Conservation (phyloP, 2,113 vertebrate genomes). For the Archilochus colubris region DNA sequence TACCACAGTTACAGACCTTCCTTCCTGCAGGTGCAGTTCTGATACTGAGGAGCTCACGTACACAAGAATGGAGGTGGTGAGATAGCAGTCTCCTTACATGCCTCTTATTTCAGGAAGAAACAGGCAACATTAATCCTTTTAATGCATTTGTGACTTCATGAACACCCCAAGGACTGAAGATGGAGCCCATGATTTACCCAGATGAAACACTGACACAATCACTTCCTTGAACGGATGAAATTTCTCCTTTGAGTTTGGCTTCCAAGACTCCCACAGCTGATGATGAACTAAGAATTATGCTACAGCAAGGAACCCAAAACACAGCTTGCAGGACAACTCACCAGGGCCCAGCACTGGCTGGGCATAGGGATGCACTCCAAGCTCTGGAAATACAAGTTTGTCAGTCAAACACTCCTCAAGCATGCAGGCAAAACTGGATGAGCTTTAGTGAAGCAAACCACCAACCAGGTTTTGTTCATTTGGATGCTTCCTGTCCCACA, state of each 20-base stretch:
- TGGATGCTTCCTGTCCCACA: background rate
- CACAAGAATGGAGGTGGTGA: background rate
- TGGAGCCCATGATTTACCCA: background rate
- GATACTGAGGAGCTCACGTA: background rate
- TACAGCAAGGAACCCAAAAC: background rate
- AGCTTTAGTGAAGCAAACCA: background rate
- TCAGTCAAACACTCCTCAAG: background rate
- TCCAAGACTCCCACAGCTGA: too few species aligned
- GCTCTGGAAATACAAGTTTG: background rate
- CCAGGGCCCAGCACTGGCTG: background rate
- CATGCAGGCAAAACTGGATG: background rate
- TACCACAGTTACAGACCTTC: background rate
- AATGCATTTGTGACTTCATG: background rate
- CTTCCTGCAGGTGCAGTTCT: background rate
- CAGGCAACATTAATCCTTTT: background rate
- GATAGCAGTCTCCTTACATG: background rate
- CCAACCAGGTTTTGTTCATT: rapidly evolving
- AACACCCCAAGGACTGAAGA: background rate
- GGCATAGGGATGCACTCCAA: background rate
- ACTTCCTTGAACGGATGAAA: background rate
- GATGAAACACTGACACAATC: background rate
- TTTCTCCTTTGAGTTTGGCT: background rate
- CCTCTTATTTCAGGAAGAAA: background rate
- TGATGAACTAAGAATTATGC: too few species aligned
- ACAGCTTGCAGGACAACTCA: background rate